phyloP scores from a whole-genome alignment of 2,113 vertebrate genomes.

The Larimichthys crocea region DNA sequence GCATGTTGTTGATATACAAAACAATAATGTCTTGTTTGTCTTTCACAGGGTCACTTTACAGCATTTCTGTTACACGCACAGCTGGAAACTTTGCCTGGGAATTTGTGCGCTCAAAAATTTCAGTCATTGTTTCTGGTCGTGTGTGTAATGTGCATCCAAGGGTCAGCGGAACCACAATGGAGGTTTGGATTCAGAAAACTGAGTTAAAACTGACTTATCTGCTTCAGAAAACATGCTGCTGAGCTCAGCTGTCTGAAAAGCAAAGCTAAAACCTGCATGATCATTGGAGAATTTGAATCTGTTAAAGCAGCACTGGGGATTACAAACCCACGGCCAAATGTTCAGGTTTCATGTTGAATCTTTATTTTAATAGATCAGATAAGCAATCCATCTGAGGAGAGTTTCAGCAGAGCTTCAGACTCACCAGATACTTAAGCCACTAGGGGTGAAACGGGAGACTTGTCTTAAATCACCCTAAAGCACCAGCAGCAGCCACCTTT shows the following conservation, averaged over 20 bases:
- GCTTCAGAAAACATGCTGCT: neutral
- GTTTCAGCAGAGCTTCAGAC: neutral
- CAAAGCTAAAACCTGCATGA: neutral
- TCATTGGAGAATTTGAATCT: neutral
- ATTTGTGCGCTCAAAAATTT: slow-evolving; percentile 78
- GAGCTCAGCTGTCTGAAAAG: neutral
- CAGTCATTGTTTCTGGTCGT: slow-evolving; percentile 91
- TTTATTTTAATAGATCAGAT: neutral
- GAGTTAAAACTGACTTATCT: neutral
- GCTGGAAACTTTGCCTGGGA: slow-evolving; percentile 87
- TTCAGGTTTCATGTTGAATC: neutral
- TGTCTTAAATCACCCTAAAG: neutral
- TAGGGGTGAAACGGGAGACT: neutral
- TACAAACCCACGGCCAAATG: neutral
- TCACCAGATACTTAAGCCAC: neutral
- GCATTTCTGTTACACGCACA: slow-evolving; percentile 70
- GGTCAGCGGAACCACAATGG: neutral
- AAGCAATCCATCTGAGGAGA: neutral
- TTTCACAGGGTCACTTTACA: slow-evolving; percentile 2
- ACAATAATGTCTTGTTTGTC: neutral
- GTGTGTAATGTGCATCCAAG: slow-evolving; percentile 74
- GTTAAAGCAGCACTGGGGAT: neutral
- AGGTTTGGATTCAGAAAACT: neutral
- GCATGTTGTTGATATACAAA: neutral
- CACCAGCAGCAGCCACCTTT: neutral